Evolutionary conservation across 2,888 invertebrate genomes (phyloP).

Genomic region (Ormyrus pomaceus): DNA sequence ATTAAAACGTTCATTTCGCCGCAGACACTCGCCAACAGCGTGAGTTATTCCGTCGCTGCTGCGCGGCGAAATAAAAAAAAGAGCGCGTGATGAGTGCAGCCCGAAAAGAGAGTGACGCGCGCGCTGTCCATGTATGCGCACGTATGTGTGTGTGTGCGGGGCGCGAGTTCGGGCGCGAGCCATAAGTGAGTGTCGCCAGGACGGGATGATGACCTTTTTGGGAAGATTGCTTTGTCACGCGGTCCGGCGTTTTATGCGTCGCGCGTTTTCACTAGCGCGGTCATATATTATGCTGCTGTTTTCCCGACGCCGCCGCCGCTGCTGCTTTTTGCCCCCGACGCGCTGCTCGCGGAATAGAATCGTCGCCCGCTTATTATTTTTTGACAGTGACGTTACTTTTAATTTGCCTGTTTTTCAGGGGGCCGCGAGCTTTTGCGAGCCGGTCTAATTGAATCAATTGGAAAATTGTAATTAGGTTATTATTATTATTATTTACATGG

Average conservation of each 20-base stretch:
- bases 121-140: background rate
- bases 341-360: no score
- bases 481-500: no score
- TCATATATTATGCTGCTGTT: conserved; percentile 28
- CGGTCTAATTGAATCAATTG: no score
- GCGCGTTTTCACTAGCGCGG: conserved; percentile 8
- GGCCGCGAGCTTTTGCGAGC: no score
- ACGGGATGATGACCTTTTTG: conserved; percentile 53
- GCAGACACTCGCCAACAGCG: conserved; percentile 70
- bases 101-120: conserved; percentile 44
- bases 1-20: conserved; percentile 75
- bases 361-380: no score
- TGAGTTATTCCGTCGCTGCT: conserved; percentile 69
- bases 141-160: background rate
- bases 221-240: conserved; percentile 52
- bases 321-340: no score
- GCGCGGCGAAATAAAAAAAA: conserved; percentile 39
- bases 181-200: conserved; percentile 38
- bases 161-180: background rate
- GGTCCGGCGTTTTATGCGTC: conserved; percentile 17
- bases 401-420: no score
- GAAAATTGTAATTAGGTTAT: no score
- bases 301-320: background rate
- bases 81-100: conserved; percentile 45
- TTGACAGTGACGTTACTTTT: no score